Percentiles rank a stretch among this genome's conserved stretches.
phyloP scores from a whole-genome alignment of 2,888 invertebrate species.

The Corbicula japonica region DNA sequence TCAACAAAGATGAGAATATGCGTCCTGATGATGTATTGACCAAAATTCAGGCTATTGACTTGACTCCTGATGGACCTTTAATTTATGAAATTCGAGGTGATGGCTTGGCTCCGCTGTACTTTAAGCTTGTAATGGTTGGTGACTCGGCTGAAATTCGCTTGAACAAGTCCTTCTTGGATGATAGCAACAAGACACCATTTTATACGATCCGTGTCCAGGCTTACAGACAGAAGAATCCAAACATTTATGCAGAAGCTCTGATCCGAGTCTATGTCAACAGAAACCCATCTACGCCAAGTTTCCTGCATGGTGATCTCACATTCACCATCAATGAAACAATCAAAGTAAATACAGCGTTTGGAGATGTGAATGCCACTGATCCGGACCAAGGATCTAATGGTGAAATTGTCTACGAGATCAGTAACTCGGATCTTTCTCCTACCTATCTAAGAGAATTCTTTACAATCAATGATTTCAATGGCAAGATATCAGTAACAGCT shows the following conservation, averaged over 20 bases:
- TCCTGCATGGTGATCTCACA: slow-evolving; percentile 62
- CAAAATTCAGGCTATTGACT: slow-evolving; percentile 54
- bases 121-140: slow-evolving; percentile 91
- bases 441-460: slow-evolving; percentile 70
- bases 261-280: slow-evolving; percentile 74
- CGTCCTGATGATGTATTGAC: slow-evolving; percentile 33
- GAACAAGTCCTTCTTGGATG: slow-evolving; percentile 64
- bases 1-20: slow-evolving; percentile 49
- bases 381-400: slow-evolving; percentile 81
- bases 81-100: slow-evolving; percentile 74
- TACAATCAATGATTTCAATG: slow-evolving; percentile 76
- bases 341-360: slow-evolving; percentile 68
- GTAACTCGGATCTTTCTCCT: slow-evolving; percentile 67
- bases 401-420: slow-evolving; percentile 73
- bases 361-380: slow-evolving; percentile 81
- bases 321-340: slow-evolving; percentile 77
- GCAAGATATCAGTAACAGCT: slow-evolving; percentile 70
- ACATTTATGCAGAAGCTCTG: slow-evolving; percentile 57
- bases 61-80: slow-evolving; percentile 57
- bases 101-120: slow-evolving; percentile 89
- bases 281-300: slow-evolving; percentile 77
- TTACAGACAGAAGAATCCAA: slow-evolving; percentile 51
- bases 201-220: slow-evolving; percentile 70
- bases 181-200: slow-evolving; percentile 58
- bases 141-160: slow-evolving; percentile 91